Percentiles rank a stretch among this genome's conserved stretches.
These are phyloP conservation scores for Alloplasta piceator DNA, from an alignment of 2,888 invertebrate species.

Conservation along the genomic window DNA sequence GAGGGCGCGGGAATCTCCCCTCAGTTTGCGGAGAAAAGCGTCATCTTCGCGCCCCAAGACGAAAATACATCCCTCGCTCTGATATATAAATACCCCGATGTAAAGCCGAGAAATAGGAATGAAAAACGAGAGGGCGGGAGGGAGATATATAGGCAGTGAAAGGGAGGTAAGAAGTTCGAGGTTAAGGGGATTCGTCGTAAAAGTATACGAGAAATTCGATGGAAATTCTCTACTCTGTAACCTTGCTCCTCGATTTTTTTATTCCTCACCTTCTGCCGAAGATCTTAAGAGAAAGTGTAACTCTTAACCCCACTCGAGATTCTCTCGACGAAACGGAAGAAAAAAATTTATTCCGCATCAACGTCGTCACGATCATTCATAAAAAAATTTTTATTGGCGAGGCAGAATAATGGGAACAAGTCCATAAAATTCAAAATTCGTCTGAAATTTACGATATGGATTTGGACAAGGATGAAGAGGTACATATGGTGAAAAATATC, in stretches of 20 bases:
- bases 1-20: slow-evolving; percentile 71
- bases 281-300: slow-evolving; percentile 54
- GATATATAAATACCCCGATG: slow-evolving; percentile 76
- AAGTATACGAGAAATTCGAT: slow-evolving; percentile 63
- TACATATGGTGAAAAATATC: too few species aligned
- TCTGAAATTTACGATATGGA: too few species aligned
- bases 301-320: neutral
- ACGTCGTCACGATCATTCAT: slow-evolving; percentile 16
- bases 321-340: slow-evolving; percentile 8
- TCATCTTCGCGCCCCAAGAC: slow-evolving; percentile 66
- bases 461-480: too few species aligned
- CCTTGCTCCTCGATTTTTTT: slow-evolving; percentile 68
- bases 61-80: slow-evolving; percentile 76
- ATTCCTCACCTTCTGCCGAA: slow-evolving; percentile 2
- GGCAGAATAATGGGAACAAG: neutral
- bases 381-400: slow-evolving; percentile 6
- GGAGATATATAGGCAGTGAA: neutral
- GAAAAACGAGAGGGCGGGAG: slow-evolving; percentile 35
- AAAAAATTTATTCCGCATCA: neutral
- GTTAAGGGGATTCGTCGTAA: slow-evolving; percentile 47
- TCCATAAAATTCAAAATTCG: neutral
- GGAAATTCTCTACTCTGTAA: slow-evolving; percentile 67
- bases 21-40: slow-evolving; percentile 41
- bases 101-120: slow-evolving; percentile 57
- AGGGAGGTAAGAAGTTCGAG: slow-evolving; percentile 29